Evolutionary conservation across 2,888 invertebrate species (phyloP).

Genomic region (Eudemis profundana): DNA sequence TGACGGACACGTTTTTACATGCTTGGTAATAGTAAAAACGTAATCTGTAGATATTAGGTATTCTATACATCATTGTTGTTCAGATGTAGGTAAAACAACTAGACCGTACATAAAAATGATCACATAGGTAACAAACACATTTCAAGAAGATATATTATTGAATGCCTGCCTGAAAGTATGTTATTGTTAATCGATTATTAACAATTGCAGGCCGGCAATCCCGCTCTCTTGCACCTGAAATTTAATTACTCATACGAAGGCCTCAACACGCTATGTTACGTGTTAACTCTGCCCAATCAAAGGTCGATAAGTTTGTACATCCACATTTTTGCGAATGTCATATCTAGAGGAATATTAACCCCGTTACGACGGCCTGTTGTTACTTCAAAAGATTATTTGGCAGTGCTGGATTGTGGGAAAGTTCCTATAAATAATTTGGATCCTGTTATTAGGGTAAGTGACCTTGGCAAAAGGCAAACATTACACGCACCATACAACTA

Average conservation of each 20-base stretch:
- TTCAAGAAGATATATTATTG: neutral
- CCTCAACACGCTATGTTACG: conserved; percentile 67
- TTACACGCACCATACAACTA: neutral
- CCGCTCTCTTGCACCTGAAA: conserved; percentile 63
- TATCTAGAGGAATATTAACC: conserved; percentile 64
- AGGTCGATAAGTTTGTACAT: conserved; percentile 65
- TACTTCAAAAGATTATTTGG: conserved; percentile 61
- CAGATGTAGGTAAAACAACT: neutral
- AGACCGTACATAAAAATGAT: neutral
- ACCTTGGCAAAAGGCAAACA: too few species aligned
- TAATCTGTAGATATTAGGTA: too few species aligned
- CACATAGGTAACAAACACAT: neutral
- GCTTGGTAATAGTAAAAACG: too few species aligned
- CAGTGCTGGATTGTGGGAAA: conserved; percentile 73
- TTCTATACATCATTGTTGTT: too few species aligned
- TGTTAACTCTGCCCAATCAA: conserved; percentile 73
- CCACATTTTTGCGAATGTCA: conserved; percentile 63
- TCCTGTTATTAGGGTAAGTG: conserved; percentile 76
- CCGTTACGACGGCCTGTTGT: conserved; percentile 65
- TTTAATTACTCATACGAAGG: conserved; percentile 68
- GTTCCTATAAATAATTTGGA: conserved; percentile 81
- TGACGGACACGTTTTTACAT: too few species aligned
- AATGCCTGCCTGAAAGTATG: neutral
- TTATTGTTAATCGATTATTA: conserved; percentile 5
- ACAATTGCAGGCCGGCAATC: conserved; percentile 64